phyloP scores from a whole-genome alignment of 1,140 invertebrate species.

The Bombyx mandarina region DNA sequence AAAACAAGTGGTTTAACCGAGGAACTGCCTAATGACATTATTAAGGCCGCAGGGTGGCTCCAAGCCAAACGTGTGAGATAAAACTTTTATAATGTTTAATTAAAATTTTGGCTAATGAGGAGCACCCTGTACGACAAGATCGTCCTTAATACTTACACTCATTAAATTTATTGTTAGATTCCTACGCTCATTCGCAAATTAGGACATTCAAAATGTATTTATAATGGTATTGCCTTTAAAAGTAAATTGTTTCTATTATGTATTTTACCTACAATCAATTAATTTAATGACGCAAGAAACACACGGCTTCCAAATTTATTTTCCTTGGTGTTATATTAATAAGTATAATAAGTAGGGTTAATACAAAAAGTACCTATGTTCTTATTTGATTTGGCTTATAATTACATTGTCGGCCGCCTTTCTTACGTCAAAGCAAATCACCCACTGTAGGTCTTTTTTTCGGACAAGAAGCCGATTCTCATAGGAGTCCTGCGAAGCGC shows the following conservation, averaged over 20 bases:
- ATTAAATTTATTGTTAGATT: background rate
- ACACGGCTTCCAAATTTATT: too few species aligned
- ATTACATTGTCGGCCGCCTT: background rate
- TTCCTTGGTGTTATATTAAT: too few species aligned
- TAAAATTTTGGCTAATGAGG: slow-evolving; percentile 4
- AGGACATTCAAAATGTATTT: too few species aligned
- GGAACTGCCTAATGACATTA: slow-evolving; percentile 28
- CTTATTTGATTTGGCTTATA: background rate
- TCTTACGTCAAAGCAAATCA: background rate
- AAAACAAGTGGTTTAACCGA: slow-evolving; percentile 44
- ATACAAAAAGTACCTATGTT: background rate
- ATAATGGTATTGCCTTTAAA: too few species aligned
- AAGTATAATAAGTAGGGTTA: too few species aligned
- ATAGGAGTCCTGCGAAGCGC: background rate
- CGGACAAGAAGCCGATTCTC: background rate
- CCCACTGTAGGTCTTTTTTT: too few species aligned
- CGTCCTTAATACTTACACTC: background rate
- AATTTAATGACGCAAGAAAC: too few species aligned
- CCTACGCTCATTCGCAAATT: too few species aligned
- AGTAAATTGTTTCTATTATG: too few species aligned
- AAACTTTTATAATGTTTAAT: slow-evolving; percentile 9
- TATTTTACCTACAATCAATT: too few species aligned
- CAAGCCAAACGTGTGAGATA: slow-evolving; percentile 5
- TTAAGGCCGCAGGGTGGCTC: slow-evolving; percentile 11
- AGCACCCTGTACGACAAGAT: background rate